Percentiles rank a stretch among this genome's conserved stretches.
phyloP scores from a whole-genome alignment of 2,888 invertebrate species.

The Pyrrhia umbra region DNA sequence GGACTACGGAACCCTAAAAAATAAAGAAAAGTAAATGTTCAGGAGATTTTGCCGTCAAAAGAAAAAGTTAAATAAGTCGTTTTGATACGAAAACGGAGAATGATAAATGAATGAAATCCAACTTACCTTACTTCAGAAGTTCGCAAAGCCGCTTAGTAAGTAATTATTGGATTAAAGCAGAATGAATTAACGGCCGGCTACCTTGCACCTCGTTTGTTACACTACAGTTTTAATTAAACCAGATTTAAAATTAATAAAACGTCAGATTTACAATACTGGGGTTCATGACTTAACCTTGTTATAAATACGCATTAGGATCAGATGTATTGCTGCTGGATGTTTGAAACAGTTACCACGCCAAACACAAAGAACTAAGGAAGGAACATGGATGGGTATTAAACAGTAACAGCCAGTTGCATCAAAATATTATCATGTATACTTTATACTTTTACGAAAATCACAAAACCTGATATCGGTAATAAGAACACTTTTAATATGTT shows the following conservation, averaged over 20 bases:
- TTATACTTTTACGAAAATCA: too few relatives aligned
- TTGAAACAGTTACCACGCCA: too few relatives aligned
- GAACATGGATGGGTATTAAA: too few relatives aligned
- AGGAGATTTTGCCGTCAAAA: conserved; percentile 49
- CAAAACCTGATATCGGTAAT: too few relatives aligned
- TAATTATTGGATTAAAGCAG: conserved; percentile 61
- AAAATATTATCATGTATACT: too few relatives aligned
- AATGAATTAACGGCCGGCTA: conserved; percentile 46
- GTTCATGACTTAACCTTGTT: neutral
- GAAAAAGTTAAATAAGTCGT: conserved; percentile 66
- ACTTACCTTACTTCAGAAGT: conserved; percentile 55
- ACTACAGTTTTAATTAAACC: conserved; percentile 34
- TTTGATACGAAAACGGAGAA: conserved; percentile 58
- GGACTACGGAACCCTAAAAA: too few relatives aligned
- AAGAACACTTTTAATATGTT: too few relatives aligned
- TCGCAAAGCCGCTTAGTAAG: conserved; percentile 53
- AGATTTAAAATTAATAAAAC: conserved; percentile 26
- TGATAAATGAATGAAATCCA: conserved; percentile 64
- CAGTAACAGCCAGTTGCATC: too few relatives aligned
- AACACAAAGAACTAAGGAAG: too few relatives aligned
- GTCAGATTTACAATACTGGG: neutral
- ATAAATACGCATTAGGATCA: conserved; percentile 1
- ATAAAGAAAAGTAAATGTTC: conserved; percentile 30
- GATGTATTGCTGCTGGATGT: too few relatives aligned
- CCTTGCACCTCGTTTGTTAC: conserved; percentile 38